Conservation (phyloP, 2,888 invertebrate species). For the Coenonympha glycerion region DNA sequence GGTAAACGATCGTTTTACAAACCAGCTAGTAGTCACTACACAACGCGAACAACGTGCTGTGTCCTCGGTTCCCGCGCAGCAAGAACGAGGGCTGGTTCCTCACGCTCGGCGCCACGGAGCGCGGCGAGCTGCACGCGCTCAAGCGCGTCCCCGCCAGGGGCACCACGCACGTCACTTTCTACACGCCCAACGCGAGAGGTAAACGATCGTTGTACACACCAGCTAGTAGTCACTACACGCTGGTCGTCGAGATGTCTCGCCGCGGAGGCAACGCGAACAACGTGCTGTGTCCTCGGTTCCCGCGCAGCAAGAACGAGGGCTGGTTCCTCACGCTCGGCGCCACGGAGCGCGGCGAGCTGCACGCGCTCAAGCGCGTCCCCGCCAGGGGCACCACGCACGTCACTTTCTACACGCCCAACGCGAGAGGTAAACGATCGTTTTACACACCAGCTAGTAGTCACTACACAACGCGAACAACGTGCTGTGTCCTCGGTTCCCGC, state of each 20-base stretch:
- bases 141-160: conserved; percentile 81
- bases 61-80: conserved; percentile 91
- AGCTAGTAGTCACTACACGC: no score
- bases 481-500: conserved; percentile 90
- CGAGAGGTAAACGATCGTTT: conserved; percentile 44
- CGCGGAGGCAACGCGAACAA: conserved; percentile 73
- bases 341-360: conserved; percentile 80
- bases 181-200: no score
- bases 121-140: conserved; percentile 85
- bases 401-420: conserved; percentile 53
- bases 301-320: conserved; percentile 95
- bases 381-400: conserved; percentile 63
- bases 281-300: conserved; percentile 89
- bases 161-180: conserved; percentile 50
- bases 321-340: conserved; percentile 94
- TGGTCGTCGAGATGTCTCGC: conserved; percentile 75
- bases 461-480: conserved; percentile 78
- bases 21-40: no score
- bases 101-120: conserved; percentile 83
- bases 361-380: conserved; percentile 86
- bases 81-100: conserved; percentile 98
- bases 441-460: no score
- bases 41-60: conserved; percentile 79
- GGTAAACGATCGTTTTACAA: no score
- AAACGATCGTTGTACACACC: no score